Evolutionary conservation across 2,888 invertebrate genomes (phyloP).

Genomic region (Thecophora atra): DNA sequence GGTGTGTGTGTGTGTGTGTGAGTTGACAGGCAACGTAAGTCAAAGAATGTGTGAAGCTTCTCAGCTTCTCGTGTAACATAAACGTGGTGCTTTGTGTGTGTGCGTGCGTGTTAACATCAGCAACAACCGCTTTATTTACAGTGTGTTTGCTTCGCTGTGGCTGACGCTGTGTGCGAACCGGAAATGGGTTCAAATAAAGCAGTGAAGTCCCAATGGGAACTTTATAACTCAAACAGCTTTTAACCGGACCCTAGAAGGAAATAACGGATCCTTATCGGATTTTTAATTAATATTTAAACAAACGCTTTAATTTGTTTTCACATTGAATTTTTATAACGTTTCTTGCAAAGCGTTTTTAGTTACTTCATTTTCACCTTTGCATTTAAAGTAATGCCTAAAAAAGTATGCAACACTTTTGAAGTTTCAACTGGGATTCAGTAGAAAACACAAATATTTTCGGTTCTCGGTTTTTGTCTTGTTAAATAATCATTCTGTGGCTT

Average conservation of each 20-base stretch:
- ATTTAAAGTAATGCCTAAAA: too few species aligned
- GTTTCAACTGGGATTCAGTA: neutral
- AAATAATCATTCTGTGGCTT: neutral
- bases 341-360: too few species aligned
- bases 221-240: too few species aligned
- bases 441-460: neutral
- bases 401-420: neutral
- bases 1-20: slow-evolving; percentile 4
- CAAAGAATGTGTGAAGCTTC: slow-evolving; percentile 32
- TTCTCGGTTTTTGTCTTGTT: slow-evolving; percentile 7
- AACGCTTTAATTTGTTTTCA: too few species aligned
- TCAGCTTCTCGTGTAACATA: slow-evolving; percentile 31
- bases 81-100: slow-evolving; percentile 14
- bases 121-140: neutral
- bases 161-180: neutral
- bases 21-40: slow-evolving; percentile 31
- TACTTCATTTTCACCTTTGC: too few species aligned
- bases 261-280: too few species aligned
- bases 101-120: slow-evolving; percentile 3
- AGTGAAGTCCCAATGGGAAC: too few species aligned
- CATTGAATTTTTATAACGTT: too few species aligned
- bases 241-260: too few species aligned
- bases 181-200: slow-evolving; percentile 26
- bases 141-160: neutral
- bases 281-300: too few species aligned